Evolutionary conservation across 2,888 invertebrate genomes (phyloP).

Genomic region (Odontocolon sp.): DNA sequence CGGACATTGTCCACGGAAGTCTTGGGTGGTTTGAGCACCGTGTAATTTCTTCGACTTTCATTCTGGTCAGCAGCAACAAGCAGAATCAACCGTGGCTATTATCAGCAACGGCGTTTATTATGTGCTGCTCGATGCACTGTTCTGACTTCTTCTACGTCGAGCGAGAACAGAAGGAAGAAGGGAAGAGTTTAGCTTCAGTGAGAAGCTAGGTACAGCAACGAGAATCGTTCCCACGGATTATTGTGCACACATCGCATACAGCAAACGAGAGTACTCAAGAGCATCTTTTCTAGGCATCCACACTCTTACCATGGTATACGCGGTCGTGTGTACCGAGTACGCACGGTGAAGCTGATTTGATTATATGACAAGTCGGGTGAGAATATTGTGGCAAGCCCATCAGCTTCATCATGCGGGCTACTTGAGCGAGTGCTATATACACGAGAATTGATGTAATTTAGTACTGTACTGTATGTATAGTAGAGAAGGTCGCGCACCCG

Average conservation of each 20-base stretch:
- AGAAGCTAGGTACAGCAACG: slow-evolving; percentile 27
- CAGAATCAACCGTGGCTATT: slow-evolving; percentile 40
- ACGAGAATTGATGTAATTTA: slow-evolving; percentile 45
- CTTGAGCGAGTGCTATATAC: too few relatives aligned
- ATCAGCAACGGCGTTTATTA: slow-evolving; percentile 1
- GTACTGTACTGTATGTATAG: not conserved
- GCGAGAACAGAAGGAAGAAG: slow-evolving; percentile 36
- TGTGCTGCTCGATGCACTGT: slow-evolving; percentile 24
- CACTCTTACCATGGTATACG: slow-evolving; percentile 16
- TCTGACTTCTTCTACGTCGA: too few relatives aligned
- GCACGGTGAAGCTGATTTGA: too few relatives aligned
- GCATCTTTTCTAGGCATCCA: slow-evolving; percentile 21
- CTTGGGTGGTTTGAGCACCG: not conserved
- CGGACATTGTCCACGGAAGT: slow-evolving; percentile 9
- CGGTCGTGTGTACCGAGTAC: slow-evolving; percentile 1
- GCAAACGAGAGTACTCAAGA: slow-evolving; percentile 36
- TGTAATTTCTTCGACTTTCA: slow-evolving; percentile 21
- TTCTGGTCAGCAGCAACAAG: slow-evolving; percentile 15
- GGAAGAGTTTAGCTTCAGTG: slow-evolving; percentile 41
- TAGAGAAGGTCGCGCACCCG: slow-evolving; percentile 42
- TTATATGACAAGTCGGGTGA: too few relatives aligned
- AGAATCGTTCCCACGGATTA: slow-evolving; percentile 52
- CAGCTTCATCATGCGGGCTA: too few relatives aligned
- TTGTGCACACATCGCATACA: slow-evolving; percentile 14
- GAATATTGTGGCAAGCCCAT: too few relatives aligned